phyloP scores from a whole-genome alignment of 2,113 vertebrate species.

The Triplophysa rosa region DNA sequence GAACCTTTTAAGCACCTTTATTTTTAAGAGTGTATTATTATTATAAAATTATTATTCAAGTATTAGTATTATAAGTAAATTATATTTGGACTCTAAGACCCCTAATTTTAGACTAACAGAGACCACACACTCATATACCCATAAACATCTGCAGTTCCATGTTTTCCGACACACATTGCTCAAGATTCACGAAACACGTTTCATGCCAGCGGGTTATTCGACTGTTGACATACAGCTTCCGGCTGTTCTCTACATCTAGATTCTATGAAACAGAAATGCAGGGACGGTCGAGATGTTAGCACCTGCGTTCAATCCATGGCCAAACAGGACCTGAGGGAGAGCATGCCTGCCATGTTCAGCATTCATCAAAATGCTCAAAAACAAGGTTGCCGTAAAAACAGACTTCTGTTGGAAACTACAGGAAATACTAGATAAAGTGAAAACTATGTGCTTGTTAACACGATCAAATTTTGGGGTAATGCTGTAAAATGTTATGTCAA shows the following conservation, averaged over 20 bases:
- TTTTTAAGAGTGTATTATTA: too few relatives aligned
- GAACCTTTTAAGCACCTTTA: too few relatives aligned
- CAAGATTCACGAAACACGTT: neutral
- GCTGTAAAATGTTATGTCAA: neutral
- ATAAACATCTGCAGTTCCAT: conserved; percentile 3
- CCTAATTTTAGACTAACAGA: neutral
- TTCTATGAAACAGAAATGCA: neutral
- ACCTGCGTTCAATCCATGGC: conserved; percentile 29
- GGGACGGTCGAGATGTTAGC: conserved; percentile 18
- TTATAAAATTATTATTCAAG: too few relatives aligned
- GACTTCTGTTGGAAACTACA: conserved; percentile 4
- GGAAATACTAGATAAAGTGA: conserved; percentile 2
- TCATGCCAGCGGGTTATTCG: conserved; percentile 6
- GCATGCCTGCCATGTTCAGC: conserved; percentile 18
- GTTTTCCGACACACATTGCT: neutral
- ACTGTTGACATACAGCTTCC: neutral
- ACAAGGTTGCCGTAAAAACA: neutral
- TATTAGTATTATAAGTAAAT: neutral
- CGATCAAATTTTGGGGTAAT: neutral
- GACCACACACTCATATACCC: neutral
- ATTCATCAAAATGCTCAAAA: conserved; percentile 25
- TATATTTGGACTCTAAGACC: neutral
- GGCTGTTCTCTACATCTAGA: neutral
- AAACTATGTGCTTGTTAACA: conserved; percentile 17
- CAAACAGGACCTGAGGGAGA: conserved; percentile 20